Evolutionary conservation across 2,797 vertebrate genomes (phyloP).

Genomic region (Euphonia xanthogaster): DNA sequence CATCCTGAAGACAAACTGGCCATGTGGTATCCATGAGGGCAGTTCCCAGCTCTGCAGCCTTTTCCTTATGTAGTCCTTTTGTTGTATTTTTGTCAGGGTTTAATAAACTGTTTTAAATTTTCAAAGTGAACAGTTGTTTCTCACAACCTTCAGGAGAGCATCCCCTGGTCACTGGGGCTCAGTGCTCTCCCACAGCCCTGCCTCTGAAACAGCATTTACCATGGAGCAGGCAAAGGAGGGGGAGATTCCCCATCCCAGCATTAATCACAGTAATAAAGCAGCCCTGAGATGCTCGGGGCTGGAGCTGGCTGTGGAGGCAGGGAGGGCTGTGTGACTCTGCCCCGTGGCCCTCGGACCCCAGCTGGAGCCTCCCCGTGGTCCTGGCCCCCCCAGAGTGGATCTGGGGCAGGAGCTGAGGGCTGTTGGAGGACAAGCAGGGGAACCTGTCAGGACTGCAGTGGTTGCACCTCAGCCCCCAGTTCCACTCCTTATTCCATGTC

Average conservation of each 20-base stretch:
- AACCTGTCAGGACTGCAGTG: background rate
- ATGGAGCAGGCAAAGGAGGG: background rate
- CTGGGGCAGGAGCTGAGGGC: rapidly evolving
- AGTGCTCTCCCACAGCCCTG: background rate
- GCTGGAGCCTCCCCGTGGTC: rapidly evolving
- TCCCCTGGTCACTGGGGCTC: background rate
- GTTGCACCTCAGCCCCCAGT: background rate
- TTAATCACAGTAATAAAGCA: background rate
- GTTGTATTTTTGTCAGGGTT: no score
- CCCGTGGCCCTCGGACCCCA: rapidly evolving
- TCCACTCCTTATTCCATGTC: background rate
- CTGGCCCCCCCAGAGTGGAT: background rate
- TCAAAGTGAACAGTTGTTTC: background rate
- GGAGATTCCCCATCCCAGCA: background rate
- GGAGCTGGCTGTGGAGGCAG: background rate
- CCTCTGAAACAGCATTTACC: background rate
- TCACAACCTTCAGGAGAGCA: background rate
- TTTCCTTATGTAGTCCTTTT: no score
- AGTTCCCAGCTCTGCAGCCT: rapidly evolving
- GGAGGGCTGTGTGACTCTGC: background rate
- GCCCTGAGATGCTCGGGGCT: background rate
- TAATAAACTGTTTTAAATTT: no score
- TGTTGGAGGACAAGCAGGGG: background rate
- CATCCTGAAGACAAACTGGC: no score
- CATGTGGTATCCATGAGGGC: rapidly evolving